Base-by-base conservation (phyloP, 2,113 vertebrate species). In the Ia io region DNA sequence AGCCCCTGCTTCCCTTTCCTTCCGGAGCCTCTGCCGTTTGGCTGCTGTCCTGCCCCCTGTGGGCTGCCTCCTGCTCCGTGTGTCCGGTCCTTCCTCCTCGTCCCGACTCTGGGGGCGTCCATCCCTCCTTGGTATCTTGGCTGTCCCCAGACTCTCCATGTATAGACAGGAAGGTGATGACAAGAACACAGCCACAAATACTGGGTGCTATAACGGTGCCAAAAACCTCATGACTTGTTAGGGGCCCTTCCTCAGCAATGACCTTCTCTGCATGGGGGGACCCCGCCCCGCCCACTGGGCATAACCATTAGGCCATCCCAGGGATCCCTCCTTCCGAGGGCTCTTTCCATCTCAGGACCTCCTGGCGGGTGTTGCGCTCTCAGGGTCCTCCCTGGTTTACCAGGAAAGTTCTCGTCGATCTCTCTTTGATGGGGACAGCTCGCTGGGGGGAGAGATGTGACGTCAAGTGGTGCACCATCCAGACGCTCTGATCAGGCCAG, bases 1-100 rank as follows among this genome's bases (percentile, higher is more conserved):
- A 98, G 98, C 84, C 99, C 99, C 37, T 17, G 7, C 22, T 47
- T 28, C 37, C 32, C 0, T 18, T 4, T 11, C 23, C 56, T 5
- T 22, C 49, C 35, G 0, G 3, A 56, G 49, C 84, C 56, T 73
- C 84, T 18, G n/a, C 3, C 5, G 0, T 0, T 12, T n/a, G 20
- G 40, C 74, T 6, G 0, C 44, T 3, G 4, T 2, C 70, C 20
- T 1, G 5, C 10, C 40, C 23, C 65, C n/a, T 11, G 47, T 0
- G 5, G 35, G 37, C 13, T 17, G 22, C 59, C 25, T 84, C 73
- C 59, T 70, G 56, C 80, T 61, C 37, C 9, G 18, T 7, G 4
- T 53, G 32, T 28, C 6, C 0, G 13, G 8, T 5, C 42, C 49
- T 49, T 35, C 20, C 23, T 22, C 40, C 53, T 59, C 61, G 2